phyloP scores from a whole-genome alignment of 2,888 invertebrate genomes.

The Phragmatobia fuliginosa region DNA sequence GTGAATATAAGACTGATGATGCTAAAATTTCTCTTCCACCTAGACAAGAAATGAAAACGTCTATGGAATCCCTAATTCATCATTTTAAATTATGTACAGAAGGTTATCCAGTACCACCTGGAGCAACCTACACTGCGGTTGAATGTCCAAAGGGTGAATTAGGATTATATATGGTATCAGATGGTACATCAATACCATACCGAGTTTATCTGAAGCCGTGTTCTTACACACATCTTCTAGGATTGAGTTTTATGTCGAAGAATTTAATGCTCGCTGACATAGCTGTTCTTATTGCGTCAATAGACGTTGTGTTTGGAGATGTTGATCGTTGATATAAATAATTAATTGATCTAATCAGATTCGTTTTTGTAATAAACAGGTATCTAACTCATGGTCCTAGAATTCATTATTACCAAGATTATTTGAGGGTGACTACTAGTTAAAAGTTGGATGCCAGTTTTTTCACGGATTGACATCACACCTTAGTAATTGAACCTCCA shows the following conservation, averaged over 20 bases:
- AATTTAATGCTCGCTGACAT: conserved; percentile 92
- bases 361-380: too few relatives aligned
- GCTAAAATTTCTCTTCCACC: conserved; percentile 91
- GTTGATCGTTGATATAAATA: conserved; percentile 81
- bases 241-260: conserved; percentile 87
- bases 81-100: conserved; percentile 95
- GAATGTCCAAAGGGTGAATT: conserved; percentile 96
- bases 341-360: neutral
- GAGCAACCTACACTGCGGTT: conserved; percentile 91
- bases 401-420: too few relatives aligned
- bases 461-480: too few relatives aligned
- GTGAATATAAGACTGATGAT: conserved; percentile 93
- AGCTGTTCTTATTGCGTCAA: conserved; percentile 91
- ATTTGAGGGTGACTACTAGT: too few relatives aligned
- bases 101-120: conserved; percentile 94
- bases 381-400: too few relatives aligned
- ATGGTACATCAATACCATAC: conserved; percentile 92
- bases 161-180: conserved; percentile 94
- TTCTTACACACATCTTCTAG: conserved; percentile 88
- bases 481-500: too few relatives aligned
- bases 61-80: conserved; percentile 96
- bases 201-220: conserved; percentile 88
- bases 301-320: conserved; percentile 88
- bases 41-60: conserved; percentile 93
- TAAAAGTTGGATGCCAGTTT: too few relatives aligned